Conservation (phyloP, 2,113 vertebrate genomes). For the Crotophaga sulcirostris region DNA sequence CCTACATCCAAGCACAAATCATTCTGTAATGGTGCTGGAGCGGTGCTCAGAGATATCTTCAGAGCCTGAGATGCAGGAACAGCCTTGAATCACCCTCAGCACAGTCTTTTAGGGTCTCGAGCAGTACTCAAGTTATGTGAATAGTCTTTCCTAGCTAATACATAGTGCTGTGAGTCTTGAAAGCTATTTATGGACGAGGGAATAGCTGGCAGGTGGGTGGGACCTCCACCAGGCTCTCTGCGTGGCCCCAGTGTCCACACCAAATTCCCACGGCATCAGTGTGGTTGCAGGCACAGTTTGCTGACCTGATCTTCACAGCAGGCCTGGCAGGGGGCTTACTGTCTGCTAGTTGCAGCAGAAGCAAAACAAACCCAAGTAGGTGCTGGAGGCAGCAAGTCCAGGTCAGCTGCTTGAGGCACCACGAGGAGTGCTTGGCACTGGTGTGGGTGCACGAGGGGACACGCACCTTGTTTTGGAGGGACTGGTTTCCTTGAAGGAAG, state of each 20-base stretch:
- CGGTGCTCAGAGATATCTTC: not conserved
- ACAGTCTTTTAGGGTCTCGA: not conserved
- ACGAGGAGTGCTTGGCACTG: not conserved
- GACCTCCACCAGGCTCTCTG: not conserved
- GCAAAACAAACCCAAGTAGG: rapidly evolving
- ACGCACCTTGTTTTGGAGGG: not conserved
- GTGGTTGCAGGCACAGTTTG: not conserved
- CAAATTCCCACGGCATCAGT: not conserved
- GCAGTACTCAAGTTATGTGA: not conserved
- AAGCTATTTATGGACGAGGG: not conserved
- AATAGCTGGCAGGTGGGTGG: not conserved
- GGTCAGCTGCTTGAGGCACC: not conserved
- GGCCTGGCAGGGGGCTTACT: not conserved
- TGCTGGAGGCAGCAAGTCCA: not conserved
- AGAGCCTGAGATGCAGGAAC: not conserved
- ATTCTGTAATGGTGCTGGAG: not conserved
- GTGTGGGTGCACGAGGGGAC: not conserved
- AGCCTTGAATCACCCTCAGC: not conserved
- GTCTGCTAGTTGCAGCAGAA: not conserved
- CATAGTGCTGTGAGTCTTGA: not conserved
- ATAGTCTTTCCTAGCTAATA: not conserved
- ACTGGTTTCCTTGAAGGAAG: not conserved
- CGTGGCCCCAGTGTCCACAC: not conserved
- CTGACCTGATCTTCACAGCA: not conserved
- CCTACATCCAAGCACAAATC: not conserved